Conservation (phyloP, 2,888 invertebrate genomes). For the Ectemnius cavifrons region DNA sequence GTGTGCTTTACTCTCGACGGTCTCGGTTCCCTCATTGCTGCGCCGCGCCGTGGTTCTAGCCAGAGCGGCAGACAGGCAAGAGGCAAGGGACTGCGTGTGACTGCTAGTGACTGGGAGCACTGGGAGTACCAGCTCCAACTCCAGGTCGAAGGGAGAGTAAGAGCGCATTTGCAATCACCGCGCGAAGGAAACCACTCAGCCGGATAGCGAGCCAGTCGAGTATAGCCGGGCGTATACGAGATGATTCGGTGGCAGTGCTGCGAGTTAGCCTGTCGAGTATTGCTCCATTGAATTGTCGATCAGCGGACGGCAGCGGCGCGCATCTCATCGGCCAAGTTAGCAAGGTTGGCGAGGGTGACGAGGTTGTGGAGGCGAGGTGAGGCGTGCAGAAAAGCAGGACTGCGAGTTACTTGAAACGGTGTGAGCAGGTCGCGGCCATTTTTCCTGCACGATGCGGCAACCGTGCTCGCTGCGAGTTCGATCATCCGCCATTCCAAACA, state of each 20-base stretch:
- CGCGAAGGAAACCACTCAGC: too few relatives aligned
- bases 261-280: too few relatives aligned
- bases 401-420: slow-evolving; percentile 30
- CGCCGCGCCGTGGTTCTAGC: neutral
- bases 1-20: slow-evolving; percentile 52
- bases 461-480: slow-evolving; percentile 81
- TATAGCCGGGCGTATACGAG: too few relatives aligned
- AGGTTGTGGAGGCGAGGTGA: slow-evolving; percentile 17
- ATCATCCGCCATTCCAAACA: slow-evolving; percentile 85
- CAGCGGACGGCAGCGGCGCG: neutral
- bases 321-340: slow-evolving; percentile 33
- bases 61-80: neutral
- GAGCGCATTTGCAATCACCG: too few relatives aligned
- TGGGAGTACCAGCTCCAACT: neutral
- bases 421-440: slow-evolving; percentile 81
- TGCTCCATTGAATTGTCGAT: too few relatives aligned
- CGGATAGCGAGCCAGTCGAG: too few relatives aligned
- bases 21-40: neutral
- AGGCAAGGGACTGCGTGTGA: neutral
- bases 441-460: slow-evolving; percentile 86
- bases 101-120: neutral
- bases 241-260: slow-evolving; percentile 45
- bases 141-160: neutral
- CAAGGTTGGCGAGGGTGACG: slow-evolving; percentile 45
- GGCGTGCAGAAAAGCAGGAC: slow-evolving; percentile 9